Base-by-base conservation (phyloP, 1,140 invertebrate species). In the Cyrtorhinus lividipennis region DNA sequence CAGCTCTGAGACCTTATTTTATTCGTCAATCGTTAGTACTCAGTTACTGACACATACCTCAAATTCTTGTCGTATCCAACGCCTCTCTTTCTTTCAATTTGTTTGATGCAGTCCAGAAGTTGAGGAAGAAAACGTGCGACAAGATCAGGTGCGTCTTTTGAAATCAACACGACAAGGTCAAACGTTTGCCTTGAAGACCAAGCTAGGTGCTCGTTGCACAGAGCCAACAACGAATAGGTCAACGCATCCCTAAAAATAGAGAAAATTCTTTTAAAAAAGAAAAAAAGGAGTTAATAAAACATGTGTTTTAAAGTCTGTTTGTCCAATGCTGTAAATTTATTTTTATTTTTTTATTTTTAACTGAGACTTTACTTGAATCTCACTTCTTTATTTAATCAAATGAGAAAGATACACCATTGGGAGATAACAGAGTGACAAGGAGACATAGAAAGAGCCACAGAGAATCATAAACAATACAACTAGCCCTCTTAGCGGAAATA, bases 151-250 rank as follows among this genome's bases (percentile, higher is more conserved):
- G 61, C 63, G 23, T 56, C 45, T 0, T 46, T 26, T 2, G 58
- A 58, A 1, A 66, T 57, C 10, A 26, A 56, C 1, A 53, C 20
- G 48, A 66, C 56, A 13, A 66, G 44, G 58, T 66, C 66, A 18
- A 66, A 66, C 46, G 64, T 26, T 20, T 64, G 59, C 23, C 63
- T 44, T 1, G 63, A 61, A 15, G 64, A 65, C 48, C 64, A 66
- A n/a, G 66, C 66, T 24, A 66, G 30, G 60, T 66, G 63, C 23
- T 66, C 66, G 12, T 62, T 56, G 26, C 66, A 64, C 2, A 66
- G 45, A 20, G 56, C 56, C n/a, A 61, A 53, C 22, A 66, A 66
- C 23, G 59, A 24, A 13, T 48, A 38, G 22, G 64, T 56, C 5
- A 64, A 27, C 20, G 27, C n/a, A 23, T 60, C 61, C 8, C 65